phyloP scores from a whole-genome alignment of 2,797 vertebrate genomes.

The Dallia pectoralis region DNA sequence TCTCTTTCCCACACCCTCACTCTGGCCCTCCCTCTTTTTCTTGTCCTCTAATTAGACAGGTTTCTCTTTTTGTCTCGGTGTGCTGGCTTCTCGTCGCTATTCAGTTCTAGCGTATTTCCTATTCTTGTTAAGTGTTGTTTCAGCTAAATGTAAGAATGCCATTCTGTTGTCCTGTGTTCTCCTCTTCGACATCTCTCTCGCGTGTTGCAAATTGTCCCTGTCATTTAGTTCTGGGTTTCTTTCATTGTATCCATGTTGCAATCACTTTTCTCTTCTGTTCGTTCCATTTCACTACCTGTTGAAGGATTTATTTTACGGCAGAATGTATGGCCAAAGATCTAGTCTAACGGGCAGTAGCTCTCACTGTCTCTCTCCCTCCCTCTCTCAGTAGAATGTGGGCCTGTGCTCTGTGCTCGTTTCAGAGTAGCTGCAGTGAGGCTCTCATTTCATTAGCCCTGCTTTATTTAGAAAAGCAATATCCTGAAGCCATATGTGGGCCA shows the following conservation, averaged over 20 bases:
- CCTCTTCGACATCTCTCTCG: not conserved
- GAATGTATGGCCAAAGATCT: not conserved
- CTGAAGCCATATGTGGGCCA: conserved; percentile 36
- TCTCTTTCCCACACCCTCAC: conserved; percentile 24
- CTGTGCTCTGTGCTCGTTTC: conserved; percentile 22
- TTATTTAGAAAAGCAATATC: conserved; percentile 53
- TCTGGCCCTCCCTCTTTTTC: not conserved
- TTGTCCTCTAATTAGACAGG: conserved; percentile 11
- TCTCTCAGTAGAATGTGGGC: conserved; percentile 22
- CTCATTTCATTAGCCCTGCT: conserved; percentile 36
- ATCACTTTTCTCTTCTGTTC: not conserved
- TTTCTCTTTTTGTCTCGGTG: no score
- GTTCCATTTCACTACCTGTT: not conserved
- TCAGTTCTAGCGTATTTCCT: no score
- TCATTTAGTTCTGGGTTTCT: not conserved
- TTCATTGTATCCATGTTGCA: not conserved
- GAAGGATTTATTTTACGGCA: not conserved
- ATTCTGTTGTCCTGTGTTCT: not conserved
- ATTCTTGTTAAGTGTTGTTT: no score
- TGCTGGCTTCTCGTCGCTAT: no score
- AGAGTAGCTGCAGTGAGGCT: conserved; percentile 26
- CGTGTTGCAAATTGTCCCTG: not conserved
- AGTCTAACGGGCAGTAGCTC: not conserved
- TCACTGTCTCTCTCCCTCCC: not conserved
- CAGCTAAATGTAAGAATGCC: no score